phyloP scores from a whole-genome alignment of 2,888 invertebrate genomes.

The Parnassius mnemosyne region DNA sequence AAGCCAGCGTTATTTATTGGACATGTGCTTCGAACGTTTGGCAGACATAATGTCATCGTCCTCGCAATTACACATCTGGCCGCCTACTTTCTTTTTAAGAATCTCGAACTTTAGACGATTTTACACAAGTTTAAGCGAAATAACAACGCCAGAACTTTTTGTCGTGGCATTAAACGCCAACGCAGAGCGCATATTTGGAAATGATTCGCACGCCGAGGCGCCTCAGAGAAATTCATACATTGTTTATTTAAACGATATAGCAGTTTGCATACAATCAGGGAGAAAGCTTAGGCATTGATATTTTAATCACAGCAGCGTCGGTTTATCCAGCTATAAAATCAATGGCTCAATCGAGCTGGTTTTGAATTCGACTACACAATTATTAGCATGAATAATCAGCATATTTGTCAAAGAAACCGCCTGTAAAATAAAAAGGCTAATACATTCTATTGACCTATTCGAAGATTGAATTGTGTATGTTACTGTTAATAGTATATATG shows the following conservation, averaged over 20 bases:
- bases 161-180: slow-evolving; percentile 30
- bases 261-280: slow-evolving; percentile 76
- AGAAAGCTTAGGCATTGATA: slow-evolving; percentile 70
- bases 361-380: slow-evolving; percentile 21
- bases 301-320: slow-evolving; percentile 63
- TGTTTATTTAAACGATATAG: slow-evolving; percentile 52
- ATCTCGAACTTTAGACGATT: slow-evolving; percentile 20
- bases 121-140: slow-evolving; percentile 23
- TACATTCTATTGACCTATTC: too few species aligned
- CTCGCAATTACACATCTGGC: slow-evolving; percentile 2
- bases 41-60: not conserved
- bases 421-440: not conserved
- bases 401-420: not conserved
- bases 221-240: slow-evolving; percentile 46
- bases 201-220: slow-evolving; percentile 38
- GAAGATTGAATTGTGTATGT: not conserved
- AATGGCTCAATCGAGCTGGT: slow-evolving; percentile 46
- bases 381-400: slow-evolving; percentile 6
- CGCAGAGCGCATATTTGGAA: slow-evolving; percentile 36
- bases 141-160: slow-evolving; percentile 9
- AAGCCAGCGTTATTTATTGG: too few species aligned
- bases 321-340: slow-evolving; percentile 64
- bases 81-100: slow-evolving; percentile 19
- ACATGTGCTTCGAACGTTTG: too few species aligned
- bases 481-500: too few species aligned